Percentiles rank a stretch among this genome's conserved stretches.
Conservation (phyloP, 2,797 vertebrate genomes). For the Oceanodroma leucorhoa region DNA sequence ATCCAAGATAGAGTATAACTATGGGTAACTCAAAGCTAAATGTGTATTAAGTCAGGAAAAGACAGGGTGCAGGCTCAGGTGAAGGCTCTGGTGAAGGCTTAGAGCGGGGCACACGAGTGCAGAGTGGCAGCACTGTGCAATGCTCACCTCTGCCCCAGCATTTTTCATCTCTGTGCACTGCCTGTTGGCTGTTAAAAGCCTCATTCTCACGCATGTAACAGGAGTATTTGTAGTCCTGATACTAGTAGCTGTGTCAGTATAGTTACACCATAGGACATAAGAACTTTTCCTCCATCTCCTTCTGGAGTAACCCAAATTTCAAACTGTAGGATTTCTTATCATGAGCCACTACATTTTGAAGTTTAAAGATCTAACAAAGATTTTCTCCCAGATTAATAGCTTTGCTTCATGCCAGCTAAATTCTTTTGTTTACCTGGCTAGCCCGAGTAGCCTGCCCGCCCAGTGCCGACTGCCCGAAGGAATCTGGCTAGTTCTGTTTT, state of each 20-base stretch:
- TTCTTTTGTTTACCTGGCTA: neutral
- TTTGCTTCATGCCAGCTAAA: neutral
- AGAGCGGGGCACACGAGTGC: accelerated
- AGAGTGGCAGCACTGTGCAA: neutral
- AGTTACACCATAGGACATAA: neutral
- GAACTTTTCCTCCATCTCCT: neutral
- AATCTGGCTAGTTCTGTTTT: neutral
- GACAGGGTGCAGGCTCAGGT: neutral
- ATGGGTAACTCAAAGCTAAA: neutral
- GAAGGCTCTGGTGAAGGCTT: neutral
- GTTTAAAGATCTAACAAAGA: neutral
- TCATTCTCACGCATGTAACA: neutral
- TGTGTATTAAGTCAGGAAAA: neutral
- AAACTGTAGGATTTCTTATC: neutral
- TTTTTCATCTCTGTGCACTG: neutral
- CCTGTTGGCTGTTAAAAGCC: neutral
- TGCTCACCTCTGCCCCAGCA: neutral
- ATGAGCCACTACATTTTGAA: neutral
- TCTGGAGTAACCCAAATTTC: neutral
- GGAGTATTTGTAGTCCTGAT: neutral
- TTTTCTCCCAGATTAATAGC: neutral
- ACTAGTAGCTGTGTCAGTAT: neutral
- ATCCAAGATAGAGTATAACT: neutral
- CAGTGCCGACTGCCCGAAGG: neutral
- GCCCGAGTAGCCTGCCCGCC: neutral